Base-by-base conservation (phyloP, 2,797 vertebrate genomes). In the Gymnothorax reevesii region DNA sequence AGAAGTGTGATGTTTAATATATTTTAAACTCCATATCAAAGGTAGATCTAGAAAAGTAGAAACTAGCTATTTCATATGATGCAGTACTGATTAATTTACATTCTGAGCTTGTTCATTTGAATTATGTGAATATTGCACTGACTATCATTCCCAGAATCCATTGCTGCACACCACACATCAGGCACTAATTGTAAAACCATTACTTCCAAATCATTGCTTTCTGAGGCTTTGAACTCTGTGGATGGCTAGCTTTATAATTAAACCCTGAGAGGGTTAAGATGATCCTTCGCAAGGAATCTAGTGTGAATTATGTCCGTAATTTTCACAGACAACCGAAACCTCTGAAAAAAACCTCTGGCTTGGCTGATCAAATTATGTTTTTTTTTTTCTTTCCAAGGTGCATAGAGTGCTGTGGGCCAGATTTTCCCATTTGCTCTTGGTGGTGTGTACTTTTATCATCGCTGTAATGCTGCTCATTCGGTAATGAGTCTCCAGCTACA, bases 381-480 rank as follows among this genome's bases (percentile, higher is more conserved):
- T 69, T 42, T 42, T 42, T 42, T 25, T 55, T 69, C 7, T 71
- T 84, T 49, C 27, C 64, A 17, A 69, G 60, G 83, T 84, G 59
- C 59, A 54, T 9, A 69, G 20, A 69, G 60, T 82, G 87, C 84
- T 84, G 22, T 77, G 27, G 62, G 52, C 84, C 60, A 73, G 77
- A 87, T 87, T 83, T 83, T 83, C 82, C 82, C 60, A 83, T 83
- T 83, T 83, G 57, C 82, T 42, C 80, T 85, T 82, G 27, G 57
- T 57, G 80, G 77, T 66, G 54, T 87, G 84, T 59, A 87, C 87
- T 82, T 54, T 69, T 85, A 60, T 71, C 62, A 59, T 59, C 9
- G 57, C 57, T 7, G 66, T 42, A 42, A 55, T 83, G 52, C 84
- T 25, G 49, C 42, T 85, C 77, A n/a, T 66, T 71, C 49, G 0